phyloP scores from a whole-genome alignment of 2,113 vertebrate genomes.

The Brachypteracias leptosomus region DNA sequence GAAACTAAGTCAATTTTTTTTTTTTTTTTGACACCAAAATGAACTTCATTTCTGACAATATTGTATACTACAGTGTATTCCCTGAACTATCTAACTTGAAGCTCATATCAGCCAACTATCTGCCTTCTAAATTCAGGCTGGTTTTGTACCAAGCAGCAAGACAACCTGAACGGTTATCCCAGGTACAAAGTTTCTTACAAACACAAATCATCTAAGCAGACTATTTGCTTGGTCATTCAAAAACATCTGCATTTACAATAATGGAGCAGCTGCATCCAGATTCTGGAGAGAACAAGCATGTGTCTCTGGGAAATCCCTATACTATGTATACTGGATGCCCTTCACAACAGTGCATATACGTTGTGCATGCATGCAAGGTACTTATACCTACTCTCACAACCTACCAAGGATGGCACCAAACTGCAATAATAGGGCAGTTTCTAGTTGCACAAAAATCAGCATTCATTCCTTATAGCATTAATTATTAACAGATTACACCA shows the following conservation, averaged over 20 bases:
- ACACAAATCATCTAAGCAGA: no score
- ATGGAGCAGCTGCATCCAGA: not conserved
- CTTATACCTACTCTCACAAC: not conserved
- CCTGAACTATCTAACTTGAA: not conserved
- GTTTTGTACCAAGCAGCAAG: not conserved
- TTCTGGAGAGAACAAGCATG: not conserved
- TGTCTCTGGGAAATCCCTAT: not conserved
- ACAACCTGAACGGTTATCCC: not conserved
- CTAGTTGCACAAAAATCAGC: not conserved
- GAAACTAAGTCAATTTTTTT: not conserved
- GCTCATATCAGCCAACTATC: not conserved
- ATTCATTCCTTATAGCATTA: not conserved
- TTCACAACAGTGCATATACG: rapidly evolving
- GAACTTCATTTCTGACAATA: not conserved
- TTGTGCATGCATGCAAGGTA: rapidly evolving
- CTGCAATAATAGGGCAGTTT: not conserved
- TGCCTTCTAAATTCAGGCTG: not conserved
- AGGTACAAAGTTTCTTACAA: not conserved
- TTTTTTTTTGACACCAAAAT: not conserved
- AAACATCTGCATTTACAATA: not conserved
- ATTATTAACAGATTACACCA: not conserved
- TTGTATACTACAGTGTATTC: not conserved
- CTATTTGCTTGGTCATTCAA: not conserved
- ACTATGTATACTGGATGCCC: not conserved
- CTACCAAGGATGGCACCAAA: not conserved